Evolutionary conservation across 2,113 vertebrate species (phyloP), one percentile per base, ranked within the genome.

Genomic region (Peucedramus taeniatus): DNA sequence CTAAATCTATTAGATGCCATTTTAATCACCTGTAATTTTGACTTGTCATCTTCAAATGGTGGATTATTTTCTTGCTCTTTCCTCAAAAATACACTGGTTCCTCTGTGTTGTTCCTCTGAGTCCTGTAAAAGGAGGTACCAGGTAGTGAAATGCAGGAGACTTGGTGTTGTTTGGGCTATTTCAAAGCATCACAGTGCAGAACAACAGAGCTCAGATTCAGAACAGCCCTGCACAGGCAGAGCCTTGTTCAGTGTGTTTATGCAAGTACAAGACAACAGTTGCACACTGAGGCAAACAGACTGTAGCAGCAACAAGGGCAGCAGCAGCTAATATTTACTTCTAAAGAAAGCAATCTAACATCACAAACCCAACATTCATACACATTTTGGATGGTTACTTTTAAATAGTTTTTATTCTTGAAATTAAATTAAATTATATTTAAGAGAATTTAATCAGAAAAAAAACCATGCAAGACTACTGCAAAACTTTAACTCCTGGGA

Each of bases 21-120:
- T 94, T 79, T 94, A 66, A 95, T 88, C 83, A 99, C 98, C 99
- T 99, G 99, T 77, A 98, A 91, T 92, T 99, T 99, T 79, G 98
- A 98, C 83, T 98, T 98, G 63, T 98, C 98, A 59, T 99, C 98
- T 87, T 98, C 77, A 37, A 97, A 49, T 16, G 33, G 23, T 56
- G 96, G 78, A 82, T 95, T 87, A 61, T 51, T 78, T 86, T 92
- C 93, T 47, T 95, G 96, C 30, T 98, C 97, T 10, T 96, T 96
- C 68, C 96, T 94, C 65, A 87, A n/a, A 35, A 45, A 84, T 9
- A 47, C 93, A 44, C 28, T 82, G 59, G 75, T 47, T 89, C 84
- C 92, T 66, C 45, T 40, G 11, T 10, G 63, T 26, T 95, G 87
- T 28, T 92, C 64, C 30, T 84, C 70, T 0, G 77, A 92, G 27